Conservation (phyloP, 2,113 vertebrate genomes). For the Pelmatolapia mariae region DNA sequence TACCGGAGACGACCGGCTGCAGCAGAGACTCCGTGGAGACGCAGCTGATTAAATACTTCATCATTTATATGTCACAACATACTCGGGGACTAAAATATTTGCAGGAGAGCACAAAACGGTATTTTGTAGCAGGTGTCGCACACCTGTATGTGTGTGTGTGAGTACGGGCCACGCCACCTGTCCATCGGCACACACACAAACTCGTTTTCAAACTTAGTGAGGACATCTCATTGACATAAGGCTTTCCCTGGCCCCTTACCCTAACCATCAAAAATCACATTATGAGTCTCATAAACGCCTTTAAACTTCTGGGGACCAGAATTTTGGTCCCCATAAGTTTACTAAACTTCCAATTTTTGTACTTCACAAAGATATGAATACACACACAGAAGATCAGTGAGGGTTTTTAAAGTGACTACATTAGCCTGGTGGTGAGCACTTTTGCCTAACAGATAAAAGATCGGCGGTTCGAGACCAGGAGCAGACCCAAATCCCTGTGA, state of each 20-base stretch:
- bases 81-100: accelerated
- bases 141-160: background rate
- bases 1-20: accelerated
- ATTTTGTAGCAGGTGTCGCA: accelerated
- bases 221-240: background rate
- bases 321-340: no score
- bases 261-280: accelerated
- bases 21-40: background rate
- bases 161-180: accelerated
- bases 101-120: accelerated
- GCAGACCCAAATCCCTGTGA: background rate
- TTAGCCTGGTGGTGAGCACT: background rate
- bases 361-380: accelerated
- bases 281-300: background rate
- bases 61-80: background rate
- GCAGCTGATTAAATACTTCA: accelerated
- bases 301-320: background rate
- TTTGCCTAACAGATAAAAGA: background rate
- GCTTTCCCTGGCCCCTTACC: accelerated
- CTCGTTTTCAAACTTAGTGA: accelerated
- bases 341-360: accelerated
- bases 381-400: accelerated
- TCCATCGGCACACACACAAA: background rate
- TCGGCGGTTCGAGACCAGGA: accelerated
- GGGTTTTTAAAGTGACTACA: accelerated